phyloP scores from a whole-genome alignment of 1,140 invertebrate species.

The Brachionus paranguensis region DNA sequence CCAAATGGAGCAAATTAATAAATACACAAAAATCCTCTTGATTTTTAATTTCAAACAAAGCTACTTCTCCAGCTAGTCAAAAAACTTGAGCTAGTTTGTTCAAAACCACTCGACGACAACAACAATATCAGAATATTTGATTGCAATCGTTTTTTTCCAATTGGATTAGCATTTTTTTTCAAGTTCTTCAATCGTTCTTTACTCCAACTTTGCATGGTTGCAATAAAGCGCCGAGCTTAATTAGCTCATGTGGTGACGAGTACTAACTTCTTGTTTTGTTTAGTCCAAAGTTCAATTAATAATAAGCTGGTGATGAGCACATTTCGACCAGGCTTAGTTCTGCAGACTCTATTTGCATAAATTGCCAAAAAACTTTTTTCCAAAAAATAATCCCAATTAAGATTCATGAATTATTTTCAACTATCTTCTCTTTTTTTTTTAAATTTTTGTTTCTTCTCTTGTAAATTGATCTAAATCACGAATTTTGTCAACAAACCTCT shows the following conservation, averaged over 20 bases:
- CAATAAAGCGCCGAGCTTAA: slow-evolving; percentile 18
- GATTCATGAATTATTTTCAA: neutral
- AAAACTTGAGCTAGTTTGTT: slow-evolving; percentile 14
- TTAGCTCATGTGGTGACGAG: slow-evolving; percentile 31
- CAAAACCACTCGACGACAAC: neutral
- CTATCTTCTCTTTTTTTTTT: neutral
- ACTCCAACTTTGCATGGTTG: slow-evolving; percentile 4
- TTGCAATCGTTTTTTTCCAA: slow-evolving; percentile 34
- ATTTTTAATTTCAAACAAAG: slow-evolving; percentile 25
- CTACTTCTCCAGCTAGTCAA: neutral
- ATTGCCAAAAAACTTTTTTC: neutral
- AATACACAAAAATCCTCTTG: slow-evolving; percentile 18
- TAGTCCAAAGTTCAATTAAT: neutral
- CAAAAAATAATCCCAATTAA: neutral
- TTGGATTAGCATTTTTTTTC: slow-evolving; percentile 37
- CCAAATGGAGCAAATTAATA: slow-evolving; percentile 16
- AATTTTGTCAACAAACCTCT: neutral
- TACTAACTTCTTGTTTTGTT: slow-evolving; percentile 2
- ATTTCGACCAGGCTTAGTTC: neutral
- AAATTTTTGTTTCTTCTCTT: neutral
- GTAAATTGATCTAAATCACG: neutral
- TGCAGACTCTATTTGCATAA: neutral
- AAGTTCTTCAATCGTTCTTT: neutral
- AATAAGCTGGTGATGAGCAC: neutral
- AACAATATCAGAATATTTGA: slow-evolving; percentile 24